Conservation (phyloP, 37 sponge, comb jelly and placozoan genomes). For the Crambe crambe region DNA sequence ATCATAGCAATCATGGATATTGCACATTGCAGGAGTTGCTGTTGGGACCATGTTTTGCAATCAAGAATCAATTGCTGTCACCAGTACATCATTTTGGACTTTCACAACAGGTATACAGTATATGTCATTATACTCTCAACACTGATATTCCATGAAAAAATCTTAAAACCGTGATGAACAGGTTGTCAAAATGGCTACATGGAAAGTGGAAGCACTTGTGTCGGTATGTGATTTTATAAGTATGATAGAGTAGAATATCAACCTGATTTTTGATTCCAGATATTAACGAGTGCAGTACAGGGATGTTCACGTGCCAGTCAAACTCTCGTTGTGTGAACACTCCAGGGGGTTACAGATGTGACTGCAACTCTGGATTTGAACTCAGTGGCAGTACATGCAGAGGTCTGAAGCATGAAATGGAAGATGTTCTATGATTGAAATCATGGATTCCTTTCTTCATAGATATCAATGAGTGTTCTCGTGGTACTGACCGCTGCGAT, state of each 20-base stretch:
- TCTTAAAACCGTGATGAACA: too few relatives aligned
- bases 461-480: constrained; percentile 26
- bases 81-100: not conserved
- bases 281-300: not conserved
- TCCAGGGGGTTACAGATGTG: not conserved
- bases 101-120: constrained; percentile 4
- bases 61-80: constrained; percentile 15
- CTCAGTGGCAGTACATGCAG: not conserved
- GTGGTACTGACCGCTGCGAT: not conserved
- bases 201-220: not conserved
- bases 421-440: not conserved
- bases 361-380: not conserved
- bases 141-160: too few relatives aligned
- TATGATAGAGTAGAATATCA: too few relatives aligned
- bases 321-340: not conserved
- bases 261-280: too few relatives aligned
- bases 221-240: not conserved
- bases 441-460: not conserved
- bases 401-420: not conserved
- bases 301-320: not conserved
- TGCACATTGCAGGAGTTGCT: constrained; percentile 11
- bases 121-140: not conserved
- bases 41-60: constrained; percentile 9
- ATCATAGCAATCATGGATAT: too few relatives aligned
- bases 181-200: not conserved